phyloP scores from a whole-genome alignment of 1,140 invertebrate genomes.

The Hylaeus anthracinus region DNA sequence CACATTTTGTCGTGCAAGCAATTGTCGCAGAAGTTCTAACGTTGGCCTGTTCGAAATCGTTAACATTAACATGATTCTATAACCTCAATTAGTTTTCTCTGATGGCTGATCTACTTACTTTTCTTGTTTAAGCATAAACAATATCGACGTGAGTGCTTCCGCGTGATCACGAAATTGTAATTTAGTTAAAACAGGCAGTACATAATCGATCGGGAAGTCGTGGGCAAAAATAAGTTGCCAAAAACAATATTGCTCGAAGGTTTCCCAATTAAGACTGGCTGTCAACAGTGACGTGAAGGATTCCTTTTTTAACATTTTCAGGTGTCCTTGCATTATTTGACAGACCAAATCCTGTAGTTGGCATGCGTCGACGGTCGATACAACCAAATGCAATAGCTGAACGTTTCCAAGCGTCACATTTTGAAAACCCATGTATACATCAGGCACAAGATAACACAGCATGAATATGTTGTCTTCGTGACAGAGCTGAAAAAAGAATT shows the following conservation, averaged over 20 bases:
- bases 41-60: slow-evolving; percentile 85
- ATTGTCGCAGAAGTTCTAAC: slow-evolving; percentile 90
- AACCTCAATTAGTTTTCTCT: background rate
- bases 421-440: slow-evolving; percentile 95
- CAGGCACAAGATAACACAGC: slow-evolving; percentile 94
- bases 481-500: slow-evolving; percentile 83
- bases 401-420: slow-evolving; percentile 92
- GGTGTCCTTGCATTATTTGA: slow-evolving; percentile 93
- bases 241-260: slow-evolving; percentile 97
- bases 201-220: slow-evolving; percentile 93
- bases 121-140: slow-evolving; percentile 95
- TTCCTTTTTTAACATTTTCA: slow-evolving; percentile 90
- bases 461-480: slow-evolving; percentile 93
- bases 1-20: slow-evolving; percentile 89
- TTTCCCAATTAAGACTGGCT: slow-evolving; percentile 96
- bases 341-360: slow-evolving; percentile 95
- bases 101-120: slow-evolving; percentile 82
- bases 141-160: slow-evolving; percentile 94
- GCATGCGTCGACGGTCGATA: slow-evolving; percentile 92
- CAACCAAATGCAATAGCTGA: slow-evolving; percentile 91
- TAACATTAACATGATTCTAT: slow-evolving; percentile 38
- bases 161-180: slow-evolving; percentile 93
- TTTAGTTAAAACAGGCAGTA: slow-evolving; percentile 94
- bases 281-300: slow-evolving; percentile 87
- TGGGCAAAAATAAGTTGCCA: slow-evolving; percentile 97